phyloP scores from a whole-genome alignment of 2,113 vertebrate species.

The Pimephales promelas region DNA sequence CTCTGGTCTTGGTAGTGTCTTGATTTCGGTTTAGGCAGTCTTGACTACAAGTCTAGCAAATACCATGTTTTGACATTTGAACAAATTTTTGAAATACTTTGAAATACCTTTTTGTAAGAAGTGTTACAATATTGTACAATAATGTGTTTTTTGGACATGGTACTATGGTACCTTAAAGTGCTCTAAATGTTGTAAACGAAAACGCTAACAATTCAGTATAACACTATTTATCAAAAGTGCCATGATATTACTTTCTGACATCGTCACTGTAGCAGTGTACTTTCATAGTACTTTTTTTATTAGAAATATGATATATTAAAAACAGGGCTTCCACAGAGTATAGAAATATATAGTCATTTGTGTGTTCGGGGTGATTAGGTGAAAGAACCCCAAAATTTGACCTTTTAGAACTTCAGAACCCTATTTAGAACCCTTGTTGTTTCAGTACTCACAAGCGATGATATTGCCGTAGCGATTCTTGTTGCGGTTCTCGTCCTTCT shows the following conservation, averaged over 20 bases:
- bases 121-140: background rate
- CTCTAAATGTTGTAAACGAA: background rate
- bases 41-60: too few relatives aligned
- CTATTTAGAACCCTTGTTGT: slow-evolving; percentile 6
- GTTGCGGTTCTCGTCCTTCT: slow-evolving; percentile 96
- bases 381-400: background rate
- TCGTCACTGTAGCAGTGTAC: background rate
- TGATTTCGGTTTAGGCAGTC: too few relatives aligned
- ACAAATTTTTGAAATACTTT: background rate
- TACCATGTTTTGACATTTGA: background rate
- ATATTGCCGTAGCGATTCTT: slow-evolving; percentile 99
- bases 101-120: background rate
- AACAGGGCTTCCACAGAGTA: too few relatives aligned
- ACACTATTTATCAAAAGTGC: background rate
- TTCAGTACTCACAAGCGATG: slow-evolving; percentile 93
- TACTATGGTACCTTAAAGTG: background rate
- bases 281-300: background rate
- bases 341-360: background rate
- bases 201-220: background rate
- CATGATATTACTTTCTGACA: background rate
- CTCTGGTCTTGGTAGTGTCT: too few relatives aligned
- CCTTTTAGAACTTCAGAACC: background rate
- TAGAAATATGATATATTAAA: too few relatives aligned
- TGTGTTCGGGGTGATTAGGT: background rate
- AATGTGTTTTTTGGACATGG: background rate